phyloP scores from a whole-genome alignment of 2,888 invertebrate genomes.

The Ophonus ardosiacus region DNA sequence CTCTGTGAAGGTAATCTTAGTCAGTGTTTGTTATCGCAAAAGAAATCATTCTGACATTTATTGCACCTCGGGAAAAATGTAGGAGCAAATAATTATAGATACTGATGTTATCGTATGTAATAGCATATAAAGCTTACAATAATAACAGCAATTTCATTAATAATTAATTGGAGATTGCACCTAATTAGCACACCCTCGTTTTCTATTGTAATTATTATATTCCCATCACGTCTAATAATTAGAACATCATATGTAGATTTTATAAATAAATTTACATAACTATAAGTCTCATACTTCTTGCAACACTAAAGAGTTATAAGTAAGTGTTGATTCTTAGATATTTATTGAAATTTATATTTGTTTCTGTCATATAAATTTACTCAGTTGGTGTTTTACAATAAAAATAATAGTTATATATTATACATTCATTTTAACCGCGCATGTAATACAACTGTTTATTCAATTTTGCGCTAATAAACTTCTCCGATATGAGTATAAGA shows the following conservation, averaged over 20 bases:
- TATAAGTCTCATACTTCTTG: neutral
- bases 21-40: conserved; percentile 12
- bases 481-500: too few relatives aligned
- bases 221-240: conserved; percentile 45
- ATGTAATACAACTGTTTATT: too few relatives aligned
- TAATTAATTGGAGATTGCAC: conserved; percentile 53
- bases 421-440: too few relatives aligned
- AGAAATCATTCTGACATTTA: conserved; percentile 14
- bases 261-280: conserved; percentile 17
- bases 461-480: too few relatives aligned
- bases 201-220: conserved; percentile 51
- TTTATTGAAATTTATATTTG: neutral
- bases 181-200: conserved; percentile 57
- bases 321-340: conserved; percentile 6
- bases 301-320: neutral
- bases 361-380: conserved; percentile 4
- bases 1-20: conserved; percentile 20
- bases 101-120: conserved; percentile 22
- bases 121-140: conserved; percentile 3
- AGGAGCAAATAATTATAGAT: conserved; percentile 15
- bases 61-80: conserved; percentile 21
- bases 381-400: too few relatives aligned
- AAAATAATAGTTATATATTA: too few relatives aligned
- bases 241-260: conserved; percentile 47
- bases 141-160: conserved; percentile 55